A percentile compares a stretch with the other conserved stretches of the same genome.
Evolutionary conservation across 1,140 invertebrate species (phyloP).

Genomic region (Anastrepha obliqua): DNA sequence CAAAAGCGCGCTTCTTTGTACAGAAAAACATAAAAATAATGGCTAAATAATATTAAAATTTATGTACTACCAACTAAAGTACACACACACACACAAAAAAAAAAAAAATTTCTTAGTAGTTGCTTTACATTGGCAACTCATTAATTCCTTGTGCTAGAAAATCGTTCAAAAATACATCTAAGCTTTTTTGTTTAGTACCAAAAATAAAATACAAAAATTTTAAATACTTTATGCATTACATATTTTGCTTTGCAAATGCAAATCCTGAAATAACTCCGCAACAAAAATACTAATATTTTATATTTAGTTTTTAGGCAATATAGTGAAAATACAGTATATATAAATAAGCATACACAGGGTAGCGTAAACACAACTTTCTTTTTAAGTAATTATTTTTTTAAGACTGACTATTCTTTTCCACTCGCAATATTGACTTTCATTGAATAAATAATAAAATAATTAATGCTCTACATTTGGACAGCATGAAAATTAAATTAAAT

Average conservation of each 20-base stretch:
- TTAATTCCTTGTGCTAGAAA: conserved; percentile 4
- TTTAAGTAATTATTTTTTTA: too few species aligned
- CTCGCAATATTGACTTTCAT: too few species aligned
- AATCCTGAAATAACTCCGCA: conserved; percentile 31
- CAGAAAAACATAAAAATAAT: not conserved
- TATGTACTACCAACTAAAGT: not conserved
- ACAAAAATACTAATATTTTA: conserved; percentile 25
- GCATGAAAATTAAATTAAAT: too few species aligned
- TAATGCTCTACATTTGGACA: too few species aligned
- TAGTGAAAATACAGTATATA: not conserved
- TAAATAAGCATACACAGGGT: not conserved
- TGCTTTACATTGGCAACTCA: not conserved
- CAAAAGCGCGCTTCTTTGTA: not conserved
- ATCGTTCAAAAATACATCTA: not conserved
- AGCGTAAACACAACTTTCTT: too few species aligned
- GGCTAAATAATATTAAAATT: not conserved
- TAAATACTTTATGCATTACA: conserved; percentile 17
- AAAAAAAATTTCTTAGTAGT: not conserved
- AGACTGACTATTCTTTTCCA: too few species aligned
- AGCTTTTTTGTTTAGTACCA: not conserved
- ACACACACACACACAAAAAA: not conserved
- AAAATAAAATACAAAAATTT: not conserved
- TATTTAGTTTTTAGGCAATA: conserved; percentile 1
- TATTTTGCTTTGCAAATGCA: conserved; percentile 27
- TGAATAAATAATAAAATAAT: too few species aligned